Conservation (phyloP, 2,888 invertebrate genomes). For the Julus scanicus region DNA sequence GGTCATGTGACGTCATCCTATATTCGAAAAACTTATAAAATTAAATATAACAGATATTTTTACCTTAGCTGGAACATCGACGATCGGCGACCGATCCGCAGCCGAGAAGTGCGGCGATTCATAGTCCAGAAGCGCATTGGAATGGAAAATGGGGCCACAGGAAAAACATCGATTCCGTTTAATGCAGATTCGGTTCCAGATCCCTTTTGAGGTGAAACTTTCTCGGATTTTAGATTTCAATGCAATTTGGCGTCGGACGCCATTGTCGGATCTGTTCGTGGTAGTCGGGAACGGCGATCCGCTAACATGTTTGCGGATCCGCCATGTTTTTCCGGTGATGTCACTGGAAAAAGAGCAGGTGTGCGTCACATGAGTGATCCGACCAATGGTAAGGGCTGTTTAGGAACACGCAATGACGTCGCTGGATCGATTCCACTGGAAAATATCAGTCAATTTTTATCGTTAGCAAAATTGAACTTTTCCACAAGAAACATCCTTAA, state of each 20-base stretch:
- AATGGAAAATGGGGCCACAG: no score
- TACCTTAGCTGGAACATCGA: not conserved
- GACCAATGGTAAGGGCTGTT: not conserved
- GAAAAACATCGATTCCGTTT: no score
- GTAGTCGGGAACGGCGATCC: not conserved
- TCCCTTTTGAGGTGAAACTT: not conserved
- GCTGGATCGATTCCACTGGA: no score
- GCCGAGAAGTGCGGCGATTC: not conserved
- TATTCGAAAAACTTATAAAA: not conserved
- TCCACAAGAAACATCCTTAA: no score
- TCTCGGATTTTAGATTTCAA: not conserved
- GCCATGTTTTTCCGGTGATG: not conserved
- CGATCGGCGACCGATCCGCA: not conserved
- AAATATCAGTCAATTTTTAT: no score
- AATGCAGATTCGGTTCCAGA: no score
- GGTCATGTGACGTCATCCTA: not conserved
- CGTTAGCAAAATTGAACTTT: no score
- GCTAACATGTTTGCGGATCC: not conserved
- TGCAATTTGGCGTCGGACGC: not conserved
- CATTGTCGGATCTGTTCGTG: not conserved
- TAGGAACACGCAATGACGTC: not conserved
- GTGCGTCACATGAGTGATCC: not conserved
- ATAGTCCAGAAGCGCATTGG: not conserved
- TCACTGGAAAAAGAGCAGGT: no score
- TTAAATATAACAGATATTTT: not conserved